A percentile compares a stretch with the other conserved stretches of the same genome.
Conservation (phyloP, 2,888 invertebrate genomes). For the Notocelia uddmanniana region DNA sequence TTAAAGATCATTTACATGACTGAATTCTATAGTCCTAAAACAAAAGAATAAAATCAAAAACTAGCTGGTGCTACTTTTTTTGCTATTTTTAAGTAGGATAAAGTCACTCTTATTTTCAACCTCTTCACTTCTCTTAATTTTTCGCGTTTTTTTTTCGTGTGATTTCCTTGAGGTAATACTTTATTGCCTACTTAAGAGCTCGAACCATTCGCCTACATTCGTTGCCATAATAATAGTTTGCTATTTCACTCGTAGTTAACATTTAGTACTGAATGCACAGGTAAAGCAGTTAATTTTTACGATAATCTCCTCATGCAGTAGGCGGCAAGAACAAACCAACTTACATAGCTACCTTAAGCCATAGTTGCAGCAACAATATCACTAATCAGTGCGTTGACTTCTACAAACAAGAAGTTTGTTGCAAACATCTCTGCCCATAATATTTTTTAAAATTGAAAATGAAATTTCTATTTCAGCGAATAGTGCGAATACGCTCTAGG, state of each 20-base stretch:
- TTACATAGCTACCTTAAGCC: slow-evolving; percentile 37
- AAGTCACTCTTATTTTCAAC: too few species aligned
- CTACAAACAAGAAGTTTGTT: too few species aligned
- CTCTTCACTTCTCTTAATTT: too few species aligned
- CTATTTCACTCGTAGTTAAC: slow-evolving; percentile 16
- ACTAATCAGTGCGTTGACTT: slow-evolving; percentile 16
- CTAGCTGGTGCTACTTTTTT: too few species aligned
- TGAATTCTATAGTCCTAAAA: too few species aligned
- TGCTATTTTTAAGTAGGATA: too few species aligned
- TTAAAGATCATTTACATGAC: too few species aligned
- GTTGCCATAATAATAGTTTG: slow-evolving; percentile 19
- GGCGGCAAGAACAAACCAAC: slow-evolving; percentile 61
- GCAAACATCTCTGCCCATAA: too few species aligned
- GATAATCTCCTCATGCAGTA: slow-evolving; percentile 71
- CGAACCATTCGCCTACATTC: background rate
- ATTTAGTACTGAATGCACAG: slow-evolving; percentile 57
- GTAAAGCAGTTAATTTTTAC: slow-evolving; percentile 72
- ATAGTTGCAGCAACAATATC: background rate
- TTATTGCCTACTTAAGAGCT: background rate
- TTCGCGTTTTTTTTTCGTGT: background rate
- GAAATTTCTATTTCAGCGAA: too few species aligned
- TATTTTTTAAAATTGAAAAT: too few species aligned
- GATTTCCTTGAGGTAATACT: background rate
- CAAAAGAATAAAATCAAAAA: too few species aligned
- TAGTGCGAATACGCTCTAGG: too few species aligned